Conservation (phyloP, 1,140 invertebrate species). For the Calycopis cecrops region DNA sequence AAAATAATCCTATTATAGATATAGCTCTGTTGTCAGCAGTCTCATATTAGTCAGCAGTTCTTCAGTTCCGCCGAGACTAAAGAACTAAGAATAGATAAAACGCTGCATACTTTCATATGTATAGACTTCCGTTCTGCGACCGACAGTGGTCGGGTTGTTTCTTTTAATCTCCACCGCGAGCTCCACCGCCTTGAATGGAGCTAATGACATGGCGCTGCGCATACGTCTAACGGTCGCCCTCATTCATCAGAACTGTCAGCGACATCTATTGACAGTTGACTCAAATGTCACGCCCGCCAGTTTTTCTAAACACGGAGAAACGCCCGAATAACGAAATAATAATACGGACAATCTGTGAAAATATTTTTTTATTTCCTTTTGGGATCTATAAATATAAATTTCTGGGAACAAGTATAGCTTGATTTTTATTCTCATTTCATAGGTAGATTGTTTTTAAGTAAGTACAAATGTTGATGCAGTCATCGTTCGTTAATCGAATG, state of each 20-base stretch:
- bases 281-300: conserved; percentile 52
- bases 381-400: neutral
- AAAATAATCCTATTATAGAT: too few relatives aligned
- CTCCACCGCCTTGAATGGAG: conserved; percentile 55
- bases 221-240: conserved; percentile 55
- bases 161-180: conserved; percentile 52
- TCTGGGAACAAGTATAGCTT: too few relatives aligned
- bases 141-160: conserved; percentile 53
- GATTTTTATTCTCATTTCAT: too few relatives aligned
- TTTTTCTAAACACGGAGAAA: conserved; percentile 17
- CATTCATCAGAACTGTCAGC: conserved; percentile 70
- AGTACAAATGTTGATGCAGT: too few relatives aligned
- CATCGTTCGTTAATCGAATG: too few relatives aligned
- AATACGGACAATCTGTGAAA: neutral
- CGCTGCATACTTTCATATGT: conserved; percentile 40
- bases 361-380: conserved; percentile 1
- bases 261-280: conserved; percentile 69
- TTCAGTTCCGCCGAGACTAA: conserved; percentile 20
- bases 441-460: too few relatives aligned
- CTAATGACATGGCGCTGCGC: conserved; percentile 51
- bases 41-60: conserved; percentile 11
- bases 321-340: conserved; percentile 6
- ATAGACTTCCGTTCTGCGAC: conserved; percentile 57
- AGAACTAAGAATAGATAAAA: conserved; percentile 28
- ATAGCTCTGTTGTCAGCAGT: neutral